Evolutionary conservation across 2,797 vertebrate genomes (phyloP), one percentile per base, ranked within the genome.

Genomic region (Thunnus albacares): DNA sequence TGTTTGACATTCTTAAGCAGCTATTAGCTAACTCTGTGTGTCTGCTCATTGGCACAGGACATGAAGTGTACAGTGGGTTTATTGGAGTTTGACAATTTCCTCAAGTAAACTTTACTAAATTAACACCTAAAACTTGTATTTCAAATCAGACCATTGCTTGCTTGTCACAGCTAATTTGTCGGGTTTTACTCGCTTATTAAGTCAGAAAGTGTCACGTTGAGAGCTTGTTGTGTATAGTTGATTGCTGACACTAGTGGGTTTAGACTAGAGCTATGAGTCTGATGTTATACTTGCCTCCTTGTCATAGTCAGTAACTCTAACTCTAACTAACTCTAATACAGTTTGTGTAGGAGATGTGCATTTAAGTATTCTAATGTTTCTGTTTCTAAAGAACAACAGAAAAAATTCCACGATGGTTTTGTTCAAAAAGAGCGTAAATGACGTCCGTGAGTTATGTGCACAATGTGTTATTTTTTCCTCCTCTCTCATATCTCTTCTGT

Each of bases 341-440:
- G 41, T 38, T 81, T 65, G 9, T 15, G 30, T 35, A 17, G 10
- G 41, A 63, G 9, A 67, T 64, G 58, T 18, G 51, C 53, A 74
- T 60, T 55, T 24, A 38, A 64, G 8, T 52, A 59, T 60, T 5
- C 20, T n/a, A 58, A 65, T 64, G 8, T 15, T 45, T 57, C 41
- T 53, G 13, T 26, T 51, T 33, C 22, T 57, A 10, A 55, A 60
- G 7, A 33, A 67, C 63, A 43, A 55, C 28, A 30, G 5, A 3
- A 68, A 80, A 13, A 2, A 33, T 33, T 33, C 30, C 30, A 33
- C 30, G 1, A 33, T 3, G 30, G 30, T 33, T 45, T 14, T 3
- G 3, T 45, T 14, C 12, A 15, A 45, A 13, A 45, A 45, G 11
- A 45, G 43, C 43, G 7, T 58, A 66, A 82, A 82, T 76, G 38